Evolutionary conservation across 2,113 vertebrate genomes (phyloP).

Genomic region (Numida meleagris): DNA sequence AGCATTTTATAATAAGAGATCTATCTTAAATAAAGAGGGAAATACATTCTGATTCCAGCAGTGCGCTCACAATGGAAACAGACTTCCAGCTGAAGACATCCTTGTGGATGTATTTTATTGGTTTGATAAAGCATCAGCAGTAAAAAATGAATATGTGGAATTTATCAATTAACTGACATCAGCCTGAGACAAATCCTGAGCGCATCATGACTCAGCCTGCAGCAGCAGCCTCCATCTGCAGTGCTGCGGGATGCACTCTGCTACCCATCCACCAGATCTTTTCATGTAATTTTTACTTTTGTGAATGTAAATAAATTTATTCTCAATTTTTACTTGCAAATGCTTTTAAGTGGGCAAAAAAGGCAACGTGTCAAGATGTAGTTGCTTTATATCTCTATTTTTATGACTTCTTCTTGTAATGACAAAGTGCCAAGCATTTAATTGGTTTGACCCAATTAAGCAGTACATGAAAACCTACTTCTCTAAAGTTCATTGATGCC

Average conservation of each 20-base stretch:
- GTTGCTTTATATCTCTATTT: not conserved
- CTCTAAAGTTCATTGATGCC: slow-evolving; percentile 32
- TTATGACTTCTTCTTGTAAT: slow-evolving; percentile 28
- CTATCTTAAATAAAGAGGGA: slow-evolving; percentile 12
- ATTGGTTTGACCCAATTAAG: slow-evolving; percentile 49
- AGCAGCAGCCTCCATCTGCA: not conserved
- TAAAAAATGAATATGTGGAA: slow-evolving; percentile 18
- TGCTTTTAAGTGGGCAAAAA: not conserved
- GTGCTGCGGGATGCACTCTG: not conserved
- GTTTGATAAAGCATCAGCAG: slow-evolving; percentile 14
- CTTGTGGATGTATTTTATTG: slow-evolving; percentile 16
- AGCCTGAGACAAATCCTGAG: slow-evolving; percentile 27
- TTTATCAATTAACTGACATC: slow-evolving; percentile 49
- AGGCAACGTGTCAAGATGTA: not conserved
- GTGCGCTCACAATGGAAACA: slow-evolving; percentile 28
- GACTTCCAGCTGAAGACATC: slow-evolving; percentile 11
- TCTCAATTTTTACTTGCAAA: not conserved
- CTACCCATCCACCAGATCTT: not conserved
- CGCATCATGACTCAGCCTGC: not conserved
- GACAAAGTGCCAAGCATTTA: not conserved
- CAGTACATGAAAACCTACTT: slow-evolving; percentile 40
- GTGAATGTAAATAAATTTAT: slow-evolving; percentile 9
- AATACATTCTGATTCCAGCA: slow-evolving; percentile 44
- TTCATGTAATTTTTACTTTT: not conserved
- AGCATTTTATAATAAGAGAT: slow-evolving; percentile 54